These are phyloP conservation scores for Heliconius hermathena DNA, from an alignment of 1,140 invertebrate genomes.

Conservation along the genomic window DNA sequence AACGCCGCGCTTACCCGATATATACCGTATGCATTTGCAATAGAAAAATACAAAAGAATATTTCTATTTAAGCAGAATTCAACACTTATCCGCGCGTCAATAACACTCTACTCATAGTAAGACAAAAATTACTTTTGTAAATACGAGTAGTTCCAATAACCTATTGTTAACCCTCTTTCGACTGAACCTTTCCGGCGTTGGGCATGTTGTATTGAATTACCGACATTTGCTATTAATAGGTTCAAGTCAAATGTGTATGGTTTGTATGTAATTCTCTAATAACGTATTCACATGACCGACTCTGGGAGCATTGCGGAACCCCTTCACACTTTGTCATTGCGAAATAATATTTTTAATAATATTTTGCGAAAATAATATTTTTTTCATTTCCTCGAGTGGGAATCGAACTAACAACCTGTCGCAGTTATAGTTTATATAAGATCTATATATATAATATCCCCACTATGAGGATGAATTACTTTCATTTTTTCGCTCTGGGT, in stretches of 20 bases:
- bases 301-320: too few species aligned
- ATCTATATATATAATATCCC: too few species aligned
- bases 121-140: neutral
- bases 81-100: neutral
- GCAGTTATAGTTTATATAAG: too few species aligned
- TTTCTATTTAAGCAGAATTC: neutral
- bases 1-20: too few species aligned
- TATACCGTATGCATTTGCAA: too few species aligned
- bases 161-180: neutral
- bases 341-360: too few species aligned
- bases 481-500: too few species aligned
- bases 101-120: neutral
- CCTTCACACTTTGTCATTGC: too few species aligned
- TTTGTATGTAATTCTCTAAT: neutral
- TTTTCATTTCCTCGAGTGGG: too few species aligned
- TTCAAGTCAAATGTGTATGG: neutral
- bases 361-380: too few species aligned
- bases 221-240: neutral
- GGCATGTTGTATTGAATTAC: neutral
- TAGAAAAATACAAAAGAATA: neutral
- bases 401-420: too few species aligned
- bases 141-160: neutral
- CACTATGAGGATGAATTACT: too few species aligned
- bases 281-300: neutral
- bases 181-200: neutral